Conservation (phyloP, 2,888 invertebrate species). For the Clivina fossor region DNA sequence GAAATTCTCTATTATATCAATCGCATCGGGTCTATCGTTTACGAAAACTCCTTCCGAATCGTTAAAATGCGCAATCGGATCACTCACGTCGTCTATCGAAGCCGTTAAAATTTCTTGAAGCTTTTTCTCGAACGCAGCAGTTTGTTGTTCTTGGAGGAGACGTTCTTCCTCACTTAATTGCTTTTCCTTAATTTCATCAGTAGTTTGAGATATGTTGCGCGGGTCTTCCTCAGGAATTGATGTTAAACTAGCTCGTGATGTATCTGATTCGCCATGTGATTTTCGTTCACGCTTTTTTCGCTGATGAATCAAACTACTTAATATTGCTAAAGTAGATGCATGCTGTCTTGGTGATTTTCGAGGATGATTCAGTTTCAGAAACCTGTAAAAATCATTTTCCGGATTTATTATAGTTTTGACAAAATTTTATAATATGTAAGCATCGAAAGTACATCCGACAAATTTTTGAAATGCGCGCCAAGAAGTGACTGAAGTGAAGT, state of each 20-base stretch:
- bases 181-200: too few species aligned
- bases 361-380: slow-evolving; percentile 55
- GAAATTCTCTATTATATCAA: slow-evolving; percentile 51
- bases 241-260: slow-evolving; percentile 36
- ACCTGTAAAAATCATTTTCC: slow-evolving; percentile 5
- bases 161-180: slow-evolving; percentile 8
- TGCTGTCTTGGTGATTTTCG: slow-evolving; percentile 86
- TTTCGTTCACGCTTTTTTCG: slow-evolving; percentile 54
- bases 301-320: slow-evolving; percentile 66
- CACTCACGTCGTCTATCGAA: slow-evolving; percentile 36
- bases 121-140: slow-evolving; percentile 17
- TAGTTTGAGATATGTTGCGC: background rate
- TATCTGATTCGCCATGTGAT: slow-evolving; percentile 41
- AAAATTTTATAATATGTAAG: background rate
- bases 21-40: slow-evolving; percentile 43
- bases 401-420: background rate
- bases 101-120: slow-evolving; percentile 35
- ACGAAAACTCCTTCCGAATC: slow-evolving; percentile 51
- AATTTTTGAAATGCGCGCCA: too few species aligned
- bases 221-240: slow-evolving; percentile 44
- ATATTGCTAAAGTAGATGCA: slow-evolving; percentile 82
- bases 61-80: slow-evolving; percentile 41
- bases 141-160: slow-evolving; percentile 9
- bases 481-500: too few species aligned
- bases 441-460: too few species aligned